Percentiles rank a stretch among this genome's conserved stretches.
Evolutionary conservation across 2,888 invertebrate species (phyloP).

Genomic region (Iphiclides podalirius): DNA sequence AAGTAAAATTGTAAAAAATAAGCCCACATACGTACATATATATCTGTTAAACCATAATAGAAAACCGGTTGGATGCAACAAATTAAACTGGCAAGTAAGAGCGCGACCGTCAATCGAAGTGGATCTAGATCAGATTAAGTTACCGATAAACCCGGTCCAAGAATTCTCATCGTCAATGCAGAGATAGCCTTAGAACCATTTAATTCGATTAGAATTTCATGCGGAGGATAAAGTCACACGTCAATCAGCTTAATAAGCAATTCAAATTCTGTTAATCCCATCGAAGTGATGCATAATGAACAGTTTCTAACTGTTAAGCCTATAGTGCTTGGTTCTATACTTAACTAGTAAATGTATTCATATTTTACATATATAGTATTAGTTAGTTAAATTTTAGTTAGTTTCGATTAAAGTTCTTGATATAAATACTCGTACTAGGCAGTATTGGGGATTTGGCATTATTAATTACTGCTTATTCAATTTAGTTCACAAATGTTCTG

Average conservation of each 20-base stretch:
- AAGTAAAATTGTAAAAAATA: too few relatives aligned
- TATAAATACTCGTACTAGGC: too few relatives aligned
- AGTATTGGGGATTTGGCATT: too few relatives aligned
- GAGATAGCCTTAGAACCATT: slow-evolving; percentile 19
- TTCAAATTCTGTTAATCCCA: slow-evolving; percentile 72
- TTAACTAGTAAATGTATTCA: too few relatives aligned
- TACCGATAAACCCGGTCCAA: slow-evolving; percentile 40
- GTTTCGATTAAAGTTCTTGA: too few relatives aligned
- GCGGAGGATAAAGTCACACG: slow-evolving; percentile 47
- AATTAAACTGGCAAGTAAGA: slow-evolving; percentile 46
- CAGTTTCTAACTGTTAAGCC: slow-evolving; percentile 36
- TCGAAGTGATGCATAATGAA: slow-evolving; percentile 51
- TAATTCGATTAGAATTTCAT: slow-evolving; percentile 34
- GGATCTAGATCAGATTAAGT: slow-evolving; percentile 51
- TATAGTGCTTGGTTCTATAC: slow-evolving; percentile 33
- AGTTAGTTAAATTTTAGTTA: too few relatives aligned
- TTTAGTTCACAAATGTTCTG: too few relatives aligned
- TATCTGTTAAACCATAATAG: slow-evolving; percentile 33
- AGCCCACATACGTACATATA: too few relatives aligned
- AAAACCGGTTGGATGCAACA: slow-evolving; percentile 40
- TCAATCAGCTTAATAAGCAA: slow-evolving; percentile 74
- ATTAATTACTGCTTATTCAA: too few relatives aligned
- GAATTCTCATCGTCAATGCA: slow-evolving; percentile 22
- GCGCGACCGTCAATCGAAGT: slow-evolving; percentile 44
- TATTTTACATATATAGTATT: too few relatives aligned